Percentiles rank a stretch among this genome's conserved stretches.
Evolutionary conservation across 2,888 invertebrate genomes (phyloP).

Genomic region (Callinectes sapidus): DNA sequence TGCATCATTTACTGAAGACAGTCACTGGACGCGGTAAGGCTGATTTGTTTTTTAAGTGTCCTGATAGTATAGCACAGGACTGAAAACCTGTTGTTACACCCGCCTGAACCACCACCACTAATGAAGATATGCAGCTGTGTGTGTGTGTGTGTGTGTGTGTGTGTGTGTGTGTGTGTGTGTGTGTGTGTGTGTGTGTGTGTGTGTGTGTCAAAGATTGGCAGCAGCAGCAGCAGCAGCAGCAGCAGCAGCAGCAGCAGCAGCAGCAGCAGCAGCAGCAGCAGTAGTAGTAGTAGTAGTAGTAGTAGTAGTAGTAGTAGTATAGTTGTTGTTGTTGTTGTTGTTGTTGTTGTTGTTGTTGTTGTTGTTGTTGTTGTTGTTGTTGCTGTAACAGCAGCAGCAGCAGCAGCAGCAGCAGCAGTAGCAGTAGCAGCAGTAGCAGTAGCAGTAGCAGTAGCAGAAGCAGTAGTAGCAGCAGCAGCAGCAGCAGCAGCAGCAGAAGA

Average conservation of each 20-base stretch:
- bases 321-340: too few relatives aligned
- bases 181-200: slow-evolving; percentile 39
- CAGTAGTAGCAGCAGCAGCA: neutral
- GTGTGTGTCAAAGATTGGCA: neutral
- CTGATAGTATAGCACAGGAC: neutral
- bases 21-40: neutral
- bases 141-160: slow-evolving; percentile 43
- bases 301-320: too few relatives aligned
- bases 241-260: too few relatives aligned
- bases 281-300: too few relatives aligned
- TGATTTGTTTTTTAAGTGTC: neutral
- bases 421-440: too few relatives aligned
- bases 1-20: neutral
- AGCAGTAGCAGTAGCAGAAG: too few relatives aligned
- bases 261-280: too few relatives aligned
- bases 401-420: too few relatives aligned
- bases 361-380: too few relatives aligned
- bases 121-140: neutral
- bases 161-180: slow-evolving; percentile 48
- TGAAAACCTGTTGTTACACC: neutral
- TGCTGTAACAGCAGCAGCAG: too few relatives aligned
- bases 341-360: too few relatives aligned
- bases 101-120: neutral
- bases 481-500: neutral
- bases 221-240: too few relatives aligned